Percentiles rank a stretch among this genome's conserved stretches.
These are phyloP conservation scores for Leptoteleia sp. DNA, from an alignment of 1,140 invertebrate species.

Conservation along the genomic window DNA sequence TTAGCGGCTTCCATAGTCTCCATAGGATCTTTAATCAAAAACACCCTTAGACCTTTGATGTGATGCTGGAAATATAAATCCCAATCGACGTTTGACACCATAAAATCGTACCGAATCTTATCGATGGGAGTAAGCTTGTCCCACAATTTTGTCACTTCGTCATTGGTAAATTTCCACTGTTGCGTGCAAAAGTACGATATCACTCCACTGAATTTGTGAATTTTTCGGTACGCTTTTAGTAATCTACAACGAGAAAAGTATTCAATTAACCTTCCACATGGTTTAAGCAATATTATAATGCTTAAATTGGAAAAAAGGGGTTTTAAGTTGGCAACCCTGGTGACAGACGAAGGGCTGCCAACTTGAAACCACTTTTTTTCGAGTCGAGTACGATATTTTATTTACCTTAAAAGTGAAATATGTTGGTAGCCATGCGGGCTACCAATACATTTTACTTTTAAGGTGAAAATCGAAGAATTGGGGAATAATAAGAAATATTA, in stretches of 20 bases:
- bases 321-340: too few relatives aligned
- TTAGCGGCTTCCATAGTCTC: conserved; percentile 70
- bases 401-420: too few relatives aligned
- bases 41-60: conserved; percentile 79
- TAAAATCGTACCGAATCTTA: conserved; percentile 78
- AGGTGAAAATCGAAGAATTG: too few relatives aligned
- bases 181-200: conserved; percentile 84
- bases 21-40: conserved; percentile 80
- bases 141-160: conserved; percentile 81
- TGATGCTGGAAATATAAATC: conserved; percentile 75
- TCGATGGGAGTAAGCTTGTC: conserved; percentile 79
- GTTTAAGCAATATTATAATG: too few relatives aligned
- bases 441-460: too few relatives aligned
- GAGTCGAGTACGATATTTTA: too few relatives aligned
- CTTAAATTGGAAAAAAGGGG: too few relatives aligned
- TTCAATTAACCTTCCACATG: too few relatives aligned
- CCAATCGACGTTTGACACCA: conserved; percentile 79
- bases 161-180: conserved; percentile 83
- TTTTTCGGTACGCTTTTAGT: conserved; percentile 81
- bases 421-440: too few relatives aligned
- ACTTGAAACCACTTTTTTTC: too few relatives aligned
- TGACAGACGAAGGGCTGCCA: too few relatives aligned
- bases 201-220: conserved; percentile 82
- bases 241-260: conserved; percentile 78
- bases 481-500: too few relatives aligned